Evolutionary conservation across 2,797 vertebrate genomes (phyloP), one percentile per base, ranked within the genome.

Genomic region (Zenarchopterus dispar): DNA sequence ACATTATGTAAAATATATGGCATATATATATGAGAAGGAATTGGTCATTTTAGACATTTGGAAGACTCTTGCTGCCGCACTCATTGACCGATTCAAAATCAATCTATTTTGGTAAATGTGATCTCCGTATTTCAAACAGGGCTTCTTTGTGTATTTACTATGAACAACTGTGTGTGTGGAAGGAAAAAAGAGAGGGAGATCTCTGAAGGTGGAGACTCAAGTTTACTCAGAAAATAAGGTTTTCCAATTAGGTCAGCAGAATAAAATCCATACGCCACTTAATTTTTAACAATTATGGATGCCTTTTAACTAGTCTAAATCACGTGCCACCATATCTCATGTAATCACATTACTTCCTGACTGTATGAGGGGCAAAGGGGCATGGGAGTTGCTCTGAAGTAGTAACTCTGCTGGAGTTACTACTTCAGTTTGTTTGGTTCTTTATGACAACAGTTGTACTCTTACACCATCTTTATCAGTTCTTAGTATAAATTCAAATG

Each of bases 181-280:
- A 52, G 6, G 36, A 47, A 51, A 22, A 67, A 28, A 39, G 33
- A 36, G 13, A 15, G 36, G 16, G 55, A 48, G 43, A 45, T 56
- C 49, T 69, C 8, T 60, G 19, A 67, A 39, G 44, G 36, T 16
- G 16, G 36, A 39, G 36, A 39, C 45, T 65, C 6, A 66, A 54
- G 26, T 24, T 17, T 23, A 67, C 22, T 58, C 43, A 50, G 62
- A 81, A 82, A 82, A 84, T 73, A 4, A 76, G 62, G 76, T 86
- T 89, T 88, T 81, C 81, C 56, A 78, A 88, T 86, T 80, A 87
- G 18, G 57, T 28, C 45, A 51, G 52, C 54, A 56, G 66, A 85
- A 87, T 89, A 84, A 87, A 85, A 81, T 70, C 62, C 85, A 48
- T 61, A 70, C 60, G 62, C 77, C 63, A 39, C 70, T 84, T 82